Conservation (phyloP, 2,888 invertebrate species). For the Halictus quadricinctus region DNA sequence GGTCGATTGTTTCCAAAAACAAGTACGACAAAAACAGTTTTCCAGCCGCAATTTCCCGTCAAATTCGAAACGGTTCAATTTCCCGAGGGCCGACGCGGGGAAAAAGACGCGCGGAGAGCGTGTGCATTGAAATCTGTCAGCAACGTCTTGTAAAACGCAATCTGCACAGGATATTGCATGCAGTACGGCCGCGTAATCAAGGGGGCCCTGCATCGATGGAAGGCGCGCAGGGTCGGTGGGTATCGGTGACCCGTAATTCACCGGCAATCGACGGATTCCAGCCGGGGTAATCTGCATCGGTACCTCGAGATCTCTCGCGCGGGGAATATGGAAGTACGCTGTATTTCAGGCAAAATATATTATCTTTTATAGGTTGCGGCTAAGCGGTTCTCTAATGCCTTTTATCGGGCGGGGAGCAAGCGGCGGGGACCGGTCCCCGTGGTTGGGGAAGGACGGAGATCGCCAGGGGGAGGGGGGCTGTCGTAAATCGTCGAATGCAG, state of each 20-base stretch:
- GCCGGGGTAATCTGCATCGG: conserved; percentile 54
- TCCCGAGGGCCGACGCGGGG: not conserved
- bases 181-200: not conserved
- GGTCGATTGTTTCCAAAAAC: no score
- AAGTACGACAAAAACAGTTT: no score
- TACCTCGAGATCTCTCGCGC: conserved; percentile 46
- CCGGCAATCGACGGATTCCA: conserved; percentile 31
- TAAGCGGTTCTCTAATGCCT: conserved; percentile 66
- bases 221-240: not conserved
- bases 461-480: conserved; percentile 34
- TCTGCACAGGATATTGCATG: not conserved
- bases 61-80: not conserved
- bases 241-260: not conserved
- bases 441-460: conserved; percentile 37
- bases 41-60: no score
- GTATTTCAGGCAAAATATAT: conserved; percentile 63
- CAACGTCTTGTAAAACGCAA: not conserved
- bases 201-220: not conserved
- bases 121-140: not conserved
- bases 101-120: not conserved
- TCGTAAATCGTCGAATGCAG: conserved; percentile 68
- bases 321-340: conserved; percentile 26
- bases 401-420: conserved; percentile 52
- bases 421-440: conserved; percentile 15
- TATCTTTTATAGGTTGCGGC: conserved; percentile 66